Evolutionary conservation across 1,140 invertebrate genomes (phyloP).

Genomic region (Euwallacea fornicatus): DNA sequence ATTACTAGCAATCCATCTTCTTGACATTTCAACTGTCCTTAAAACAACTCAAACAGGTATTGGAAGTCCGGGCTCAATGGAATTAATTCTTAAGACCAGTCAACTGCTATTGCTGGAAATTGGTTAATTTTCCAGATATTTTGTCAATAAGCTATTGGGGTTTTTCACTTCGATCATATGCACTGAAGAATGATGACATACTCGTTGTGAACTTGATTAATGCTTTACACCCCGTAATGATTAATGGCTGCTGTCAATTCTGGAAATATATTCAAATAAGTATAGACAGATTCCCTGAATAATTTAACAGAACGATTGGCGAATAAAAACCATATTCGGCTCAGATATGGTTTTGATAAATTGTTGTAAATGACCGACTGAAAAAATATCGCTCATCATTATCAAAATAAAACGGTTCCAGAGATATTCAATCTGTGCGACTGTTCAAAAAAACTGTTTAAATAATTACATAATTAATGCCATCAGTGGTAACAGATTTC

Average conservation of each 20-base stretch:
- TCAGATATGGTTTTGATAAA: constrained; percentile 24
- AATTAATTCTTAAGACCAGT: too few relatives aligned
- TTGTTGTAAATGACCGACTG: not conserved
- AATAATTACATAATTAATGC: too few relatives aligned
- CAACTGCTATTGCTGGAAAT: too few relatives aligned
- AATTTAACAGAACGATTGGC: constrained; percentile 30
- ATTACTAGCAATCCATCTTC: too few relatives aligned
- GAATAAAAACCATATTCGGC: constrained; percentile 26
- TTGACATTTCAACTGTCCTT: too few relatives aligned
- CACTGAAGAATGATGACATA: constrained; percentile 28
- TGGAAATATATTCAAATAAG: constrained; percentile 35
- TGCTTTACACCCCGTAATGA: constrained; percentile 25
- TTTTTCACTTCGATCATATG: constrained; percentile 31
- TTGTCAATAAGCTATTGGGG: constrained; percentile 26
- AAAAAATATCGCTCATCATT: too few relatives aligned
- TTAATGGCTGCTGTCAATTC: constrained; percentile 33
- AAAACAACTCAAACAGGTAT: too few relatives aligned
- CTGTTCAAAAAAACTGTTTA: too few relatives aligned
- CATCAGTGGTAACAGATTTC: too few relatives aligned
- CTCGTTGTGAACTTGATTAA: constrained; percentile 34
- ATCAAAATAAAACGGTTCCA: too few relatives aligned
- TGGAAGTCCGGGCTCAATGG: too few relatives aligned
- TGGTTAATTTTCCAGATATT: constrained; percentile 18
- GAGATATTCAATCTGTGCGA: too few relatives aligned
- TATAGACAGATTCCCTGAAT: constrained; percentile 33